Base-by-base conservation (phyloP, 2,888 invertebrate genomes). In the Caenorhabditis virilis region DNA sequence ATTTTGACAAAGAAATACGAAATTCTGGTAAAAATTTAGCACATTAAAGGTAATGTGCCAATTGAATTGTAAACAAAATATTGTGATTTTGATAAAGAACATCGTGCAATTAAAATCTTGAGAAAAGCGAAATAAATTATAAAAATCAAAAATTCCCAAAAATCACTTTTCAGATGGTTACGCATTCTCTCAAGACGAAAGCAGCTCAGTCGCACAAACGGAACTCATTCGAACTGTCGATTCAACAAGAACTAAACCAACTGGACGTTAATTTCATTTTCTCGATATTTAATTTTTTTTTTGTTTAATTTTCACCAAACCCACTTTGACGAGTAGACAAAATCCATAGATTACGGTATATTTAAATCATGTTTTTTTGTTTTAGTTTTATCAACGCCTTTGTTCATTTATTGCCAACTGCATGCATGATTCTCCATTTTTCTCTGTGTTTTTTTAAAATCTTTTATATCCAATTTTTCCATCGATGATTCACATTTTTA, bases 121-220 rank as follows among this genome's bases (percentile, higher is more conserved):
- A n/a, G 6, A 6, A 11, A n/a, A 6, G n/a, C 5, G n/a, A 38
- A 38, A 38, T 38, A 6, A 38, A n/a, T 48, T 18, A 33, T 45
- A n/a, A n/a, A n/a, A n/a, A n/a, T n/a, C n/a, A n/a, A n/a, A n/a
- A n/a, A n/a, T n/a, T n/a, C n/a, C n/a, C n/a, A n/a, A n/a, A n/a
- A n/a, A n/a, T 23, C n/a, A 27, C 16, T 45, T 68, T 77, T 35
- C 67, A 77, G 77, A 75, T 48, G 95, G 95, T 72, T 95, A 91
- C 88, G 95, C 97, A 76, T 98, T 98, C 87, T 97, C 95, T 42
- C 97, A 97, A 90, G 97, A 97, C 87, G 97, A 98, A 87, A 92
- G 93, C 84, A 95, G 94, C 75, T 91, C 90, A 80, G 91, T 97
- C 71, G 90, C 92, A 50, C 84, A 84, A 67, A 75, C 93, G 75